These are phyloP conservation scores for Gryon sp. DNA, from an alignment of 1,140 invertebrate species.

Conservation along the genomic window DNA sequence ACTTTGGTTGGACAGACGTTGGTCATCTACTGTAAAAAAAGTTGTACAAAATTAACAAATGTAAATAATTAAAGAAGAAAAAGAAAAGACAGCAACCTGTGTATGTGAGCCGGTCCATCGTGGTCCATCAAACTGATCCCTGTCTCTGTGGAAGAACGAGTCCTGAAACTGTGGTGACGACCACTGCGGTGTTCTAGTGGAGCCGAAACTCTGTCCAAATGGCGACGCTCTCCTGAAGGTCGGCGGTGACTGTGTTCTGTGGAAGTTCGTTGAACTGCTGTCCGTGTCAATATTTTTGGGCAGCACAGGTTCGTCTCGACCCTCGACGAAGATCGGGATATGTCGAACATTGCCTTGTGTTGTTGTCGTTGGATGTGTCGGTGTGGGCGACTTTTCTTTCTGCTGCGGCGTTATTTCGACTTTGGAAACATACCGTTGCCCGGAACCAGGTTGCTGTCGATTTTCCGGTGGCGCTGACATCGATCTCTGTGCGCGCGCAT, in stretches of 20 bases:
- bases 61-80: no score
- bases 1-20: no score
- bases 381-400: slow-evolving; percentile 63
- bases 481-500: slow-evolving; percentile 82
- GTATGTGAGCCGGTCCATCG: slow-evolving; percentile 13
- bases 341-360: slow-evolving; percentile 83
- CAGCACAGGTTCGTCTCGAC: slow-evolving; percentile 86
- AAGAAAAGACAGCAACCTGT: no score
- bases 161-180: slow-evolving; percentile 50
- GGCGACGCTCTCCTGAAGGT: slow-evolving; percentile 36
- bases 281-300: slow-evolving; percentile 78
- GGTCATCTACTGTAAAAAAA: no score
- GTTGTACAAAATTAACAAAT: no score
- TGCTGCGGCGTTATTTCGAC: slow-evolving; percentile 81
- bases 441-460: slow-evolving; percentile 59
- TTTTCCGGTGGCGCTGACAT: slow-evolving; percentile 84
- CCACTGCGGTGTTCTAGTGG: slow-evolving; percentile 41
- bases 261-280: no score
- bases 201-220: slow-evolving; percentile 32
- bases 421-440: slow-evolving; percentile 78
- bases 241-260: no score
- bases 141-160: slow-evolving; percentile 33
- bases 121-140: slow-evolving; percentile 33
- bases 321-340: slow-evolving; percentile 93
- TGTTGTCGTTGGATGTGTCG: no score